A percentile compares a stretch with the other conserved stretches of the same genome.
Evolutionary conservation across 2,888 invertebrate species (phyloP).

Genomic region (Epinotia bilunana): DNA sequence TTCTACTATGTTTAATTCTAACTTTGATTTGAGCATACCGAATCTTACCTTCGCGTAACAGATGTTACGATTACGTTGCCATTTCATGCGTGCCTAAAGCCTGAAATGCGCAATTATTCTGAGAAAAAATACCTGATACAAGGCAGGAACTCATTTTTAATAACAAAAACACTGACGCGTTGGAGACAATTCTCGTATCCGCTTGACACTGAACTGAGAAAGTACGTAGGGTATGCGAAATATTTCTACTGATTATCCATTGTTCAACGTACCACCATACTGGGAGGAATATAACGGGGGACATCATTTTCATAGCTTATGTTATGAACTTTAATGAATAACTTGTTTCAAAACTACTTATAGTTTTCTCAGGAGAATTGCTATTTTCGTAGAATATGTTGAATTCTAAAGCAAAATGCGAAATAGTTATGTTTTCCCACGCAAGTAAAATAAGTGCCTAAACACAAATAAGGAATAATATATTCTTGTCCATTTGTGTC

Average conservation of each 20-base stretch:
- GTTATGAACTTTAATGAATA: constrained; percentile 1
- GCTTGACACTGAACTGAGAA: constrained; percentile 11
- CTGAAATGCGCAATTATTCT: neutral
- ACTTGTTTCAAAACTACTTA: constrained; percentile 4
- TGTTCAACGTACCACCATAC: constrained; percentile 16
- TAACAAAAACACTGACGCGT: constrained; percentile 14
- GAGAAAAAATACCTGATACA: constrained; percentile 5
- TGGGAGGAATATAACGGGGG: constrained; percentile 20
- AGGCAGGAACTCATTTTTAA: constrained; percentile 29
- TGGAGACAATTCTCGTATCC: constrained; percentile 25
- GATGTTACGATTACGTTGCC: no score
- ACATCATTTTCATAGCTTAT: constrained; percentile 16
- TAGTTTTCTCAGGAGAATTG: neutral
- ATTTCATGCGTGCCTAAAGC: no score
- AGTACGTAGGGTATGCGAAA: constrained; percentile 19
- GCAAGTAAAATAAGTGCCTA: neutral
- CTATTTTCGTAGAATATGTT: neutral
- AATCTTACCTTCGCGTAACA: neutral
- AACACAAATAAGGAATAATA: neutral
- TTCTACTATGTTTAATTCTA: no score
- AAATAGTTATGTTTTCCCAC: neutral
- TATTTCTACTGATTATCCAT: constrained; percentile 32
- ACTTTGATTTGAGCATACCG: no score
- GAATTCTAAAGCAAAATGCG: neutral
- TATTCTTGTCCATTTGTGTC: constrained; percentile 4